Conservation (phyloP, 2,888 invertebrate genomes). For the Aricia artaxerxes region DNA sequence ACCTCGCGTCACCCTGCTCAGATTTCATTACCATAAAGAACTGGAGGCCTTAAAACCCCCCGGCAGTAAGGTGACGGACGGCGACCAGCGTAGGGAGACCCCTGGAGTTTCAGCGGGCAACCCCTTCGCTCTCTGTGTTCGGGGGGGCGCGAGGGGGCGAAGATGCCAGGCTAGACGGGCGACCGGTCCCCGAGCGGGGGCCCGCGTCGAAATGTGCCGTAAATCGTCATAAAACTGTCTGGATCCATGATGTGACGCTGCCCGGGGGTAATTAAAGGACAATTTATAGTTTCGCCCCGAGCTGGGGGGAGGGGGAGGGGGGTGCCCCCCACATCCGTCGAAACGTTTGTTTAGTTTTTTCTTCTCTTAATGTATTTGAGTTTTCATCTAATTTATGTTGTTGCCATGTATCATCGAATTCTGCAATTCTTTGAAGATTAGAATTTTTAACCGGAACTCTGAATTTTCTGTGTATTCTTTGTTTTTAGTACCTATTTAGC, state of each 20-base stretch:
- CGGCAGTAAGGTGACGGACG: conserved; percentile 57
- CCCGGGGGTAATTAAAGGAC: conserved; percentile 82
- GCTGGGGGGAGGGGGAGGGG: conserved; percentile 33
- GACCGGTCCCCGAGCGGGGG: conserved; percentile 66
- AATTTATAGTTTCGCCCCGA: conserved; percentile 77
- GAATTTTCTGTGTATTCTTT: neutral
- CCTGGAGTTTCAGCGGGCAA: conserved; percentile 33
- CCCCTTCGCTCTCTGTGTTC: conserved; percentile 35
- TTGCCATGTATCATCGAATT: conserved; percentile 3
- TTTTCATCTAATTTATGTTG: conserved; percentile 36
- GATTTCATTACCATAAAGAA: conserved; percentile 82
- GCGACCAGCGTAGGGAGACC: conserved; percentile 45
- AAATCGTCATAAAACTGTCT: conserved; percentile 86
- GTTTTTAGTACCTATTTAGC: neutral
- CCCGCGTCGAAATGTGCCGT: conserved; percentile 76
- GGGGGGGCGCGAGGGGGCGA: conserved; percentile 41
- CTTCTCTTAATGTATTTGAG: conserved; percentile 41
- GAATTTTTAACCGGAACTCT: neutral
- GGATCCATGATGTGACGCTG: conserved; percentile 86
- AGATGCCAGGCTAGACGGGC: conserved; percentile 51
- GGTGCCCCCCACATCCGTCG: conserved; percentile 53
- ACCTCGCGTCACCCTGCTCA: conserved; percentile 80
- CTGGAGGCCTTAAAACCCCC: conserved; percentile 80
- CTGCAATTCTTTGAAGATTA: neutral
- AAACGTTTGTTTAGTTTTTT: conserved; percentile 53